Conservation (phyloP, 2,888 invertebrate species). For the Syrista parreyssii region DNA sequence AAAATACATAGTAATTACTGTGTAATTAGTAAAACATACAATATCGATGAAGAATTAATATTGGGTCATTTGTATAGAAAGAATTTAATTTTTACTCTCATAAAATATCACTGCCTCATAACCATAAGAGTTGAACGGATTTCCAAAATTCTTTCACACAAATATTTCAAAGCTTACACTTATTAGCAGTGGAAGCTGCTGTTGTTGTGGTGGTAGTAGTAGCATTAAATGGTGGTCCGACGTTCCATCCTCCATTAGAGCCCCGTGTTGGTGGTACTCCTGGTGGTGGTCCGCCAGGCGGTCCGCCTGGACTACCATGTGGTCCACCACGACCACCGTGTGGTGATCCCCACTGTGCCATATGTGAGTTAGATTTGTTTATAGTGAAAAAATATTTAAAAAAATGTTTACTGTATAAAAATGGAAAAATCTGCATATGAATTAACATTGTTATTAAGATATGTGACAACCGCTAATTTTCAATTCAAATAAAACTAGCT, state of each 20-base stretch:
- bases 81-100: no score
- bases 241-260: background rate
- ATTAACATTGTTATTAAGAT: background rate
- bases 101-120: no score
- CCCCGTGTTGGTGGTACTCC: background rate
- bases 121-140: background rate
- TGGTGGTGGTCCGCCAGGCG: no score
- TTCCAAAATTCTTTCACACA: background rate
- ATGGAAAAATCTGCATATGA: background rate
- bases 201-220: background rate
- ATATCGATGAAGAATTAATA: background rate
- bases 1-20: background rate
- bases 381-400: background rate
- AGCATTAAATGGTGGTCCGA: background rate
- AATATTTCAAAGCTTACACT: background rate
- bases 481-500: background rate
- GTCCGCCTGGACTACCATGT: no score
- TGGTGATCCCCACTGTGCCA: conserved; percentile 11
- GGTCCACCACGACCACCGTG: conserved; percentile 2
- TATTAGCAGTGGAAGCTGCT: background rate
- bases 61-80: no score
- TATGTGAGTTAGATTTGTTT: background rate
- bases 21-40: background rate
- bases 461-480: background rate
- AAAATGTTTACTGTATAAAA: background rate